A percentile compares a stretch with the other conserved stretches of the same genome.
Conservation (phyloP, 2,113 vertebrate species). For the Etheostoma spectabile region DNA sequence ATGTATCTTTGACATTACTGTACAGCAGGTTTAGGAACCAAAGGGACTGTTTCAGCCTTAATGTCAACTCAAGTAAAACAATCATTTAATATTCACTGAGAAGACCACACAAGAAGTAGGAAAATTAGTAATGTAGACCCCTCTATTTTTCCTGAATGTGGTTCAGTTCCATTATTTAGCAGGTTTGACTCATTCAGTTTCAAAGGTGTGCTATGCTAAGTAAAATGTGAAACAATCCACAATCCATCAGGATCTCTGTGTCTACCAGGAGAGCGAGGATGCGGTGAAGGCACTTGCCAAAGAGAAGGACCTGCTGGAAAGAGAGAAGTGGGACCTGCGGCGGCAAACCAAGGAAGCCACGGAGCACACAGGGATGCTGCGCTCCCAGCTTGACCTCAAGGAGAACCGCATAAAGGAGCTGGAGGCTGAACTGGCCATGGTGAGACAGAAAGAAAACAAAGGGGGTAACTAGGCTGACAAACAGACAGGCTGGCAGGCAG, state of each 20-base stretch:
- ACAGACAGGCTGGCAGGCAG: not conserved
- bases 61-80: not conserved
- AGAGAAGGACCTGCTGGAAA: constrained; percentile 95
- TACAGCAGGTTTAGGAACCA: not conserved
- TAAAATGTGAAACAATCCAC: constrained; percentile 51
- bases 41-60: no score
- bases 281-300: constrained; percentile 95
- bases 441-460: constrained; percentile 78
- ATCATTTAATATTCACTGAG: not conserved
- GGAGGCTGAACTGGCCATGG: constrained; percentile 98
- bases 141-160: not conserved
- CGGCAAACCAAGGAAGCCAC: constrained; percentile 97
- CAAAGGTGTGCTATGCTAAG: not conserved
- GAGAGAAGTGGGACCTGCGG: constrained; percentile 98
- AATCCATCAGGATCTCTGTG: constrained; percentile 65
- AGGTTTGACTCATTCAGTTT: not conserved
- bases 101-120: not conserved
- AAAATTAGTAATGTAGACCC: not conserved
- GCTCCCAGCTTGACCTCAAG: constrained; percentile 96
- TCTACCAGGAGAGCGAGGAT: constrained; percentile 94
- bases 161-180: not conserved
- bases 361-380: constrained; percentile 91
- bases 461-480: not conserved
- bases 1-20: not conserved
- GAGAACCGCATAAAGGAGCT: constrained; percentile 99